Evolutionary conservation across 2,797 vertebrate genomes (phyloP).

Genomic region (Pseudocheirus occidentalis): DNA sequence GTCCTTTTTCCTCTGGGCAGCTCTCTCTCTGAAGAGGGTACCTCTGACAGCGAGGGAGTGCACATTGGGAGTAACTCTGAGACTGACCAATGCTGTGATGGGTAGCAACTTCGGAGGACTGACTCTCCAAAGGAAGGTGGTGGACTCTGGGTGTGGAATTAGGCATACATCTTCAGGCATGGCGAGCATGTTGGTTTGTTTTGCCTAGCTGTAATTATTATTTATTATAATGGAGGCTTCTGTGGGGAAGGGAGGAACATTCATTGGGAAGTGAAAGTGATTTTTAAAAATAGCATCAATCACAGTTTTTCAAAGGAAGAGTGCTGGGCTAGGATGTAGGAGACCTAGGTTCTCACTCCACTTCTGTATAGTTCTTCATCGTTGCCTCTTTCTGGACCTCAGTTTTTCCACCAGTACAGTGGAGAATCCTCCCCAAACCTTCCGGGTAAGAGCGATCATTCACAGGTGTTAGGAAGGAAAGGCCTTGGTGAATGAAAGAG

Average conservation of each 20-base stretch:
- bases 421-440: background rate
- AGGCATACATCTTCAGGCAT: background rate
- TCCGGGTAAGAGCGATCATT: background rate
- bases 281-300: background rate
- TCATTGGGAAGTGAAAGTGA: background rate
- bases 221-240: background rate
- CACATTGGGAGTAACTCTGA: background rate
- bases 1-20: background rate
- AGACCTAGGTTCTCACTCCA: background rate
- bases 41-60: background rate
- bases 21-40: background rate
- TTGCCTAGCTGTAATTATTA: background rate
- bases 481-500: background rate
- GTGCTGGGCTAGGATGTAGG: background rate
- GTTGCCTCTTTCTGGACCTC: background rate
- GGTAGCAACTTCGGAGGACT: background rate
- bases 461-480: no score
- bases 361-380: background rate
- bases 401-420: background rate
- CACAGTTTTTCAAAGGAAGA: background rate
- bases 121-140: background rate
- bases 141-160: background rate
- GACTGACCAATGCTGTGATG: background rate
- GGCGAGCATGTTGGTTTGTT: background rate
- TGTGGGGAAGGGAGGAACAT: background rate